Base-by-base conservation (phyloP, 2,797 vertebrate species). In the Acipenser ruthenus region DNA sequence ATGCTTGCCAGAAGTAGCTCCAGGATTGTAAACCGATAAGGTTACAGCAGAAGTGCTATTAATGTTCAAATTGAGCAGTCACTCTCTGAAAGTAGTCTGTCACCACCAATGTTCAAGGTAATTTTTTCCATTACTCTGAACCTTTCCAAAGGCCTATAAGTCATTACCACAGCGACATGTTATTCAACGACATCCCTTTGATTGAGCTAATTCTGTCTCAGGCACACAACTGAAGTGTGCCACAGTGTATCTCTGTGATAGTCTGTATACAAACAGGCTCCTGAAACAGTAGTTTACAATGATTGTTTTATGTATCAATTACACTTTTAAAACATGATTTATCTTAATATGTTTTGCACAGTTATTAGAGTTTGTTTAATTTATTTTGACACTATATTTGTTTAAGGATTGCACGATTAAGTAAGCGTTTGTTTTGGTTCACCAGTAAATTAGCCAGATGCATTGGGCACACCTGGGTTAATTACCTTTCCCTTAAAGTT, bases 61-160 rank as follows among this genome's bases (percentile, higher is more conserved):
- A 62, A 51, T 37, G 37, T 37, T 37, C 37, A 37, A 71, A 60
- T 50, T 58, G 60, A 68, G 66, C 49, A 76, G 70, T 62, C 37
- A 37, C 62, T 37, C 37, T 67, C n/a, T 76, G 64, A 60, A 10
- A 12, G 15, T 70, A 49, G 48, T 74, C 64, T 72, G 67, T 73
- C 73, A 77, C 69, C 63, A 9, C 67, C n/a, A 67, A 37, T 50
- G 47, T 48, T 75, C 74, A 73, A 70, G 72, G 63, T 66, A 49
- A 65, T 50, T 75, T 70, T 75, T 73, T 64, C 64, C 66, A 66
- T 74, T 70, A 53, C 37, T 65, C 7, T 50, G 49, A 60, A 55
- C 37, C 37, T 69, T 81, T 79, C 65, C 10, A 11, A 75, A 74
- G 12, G 61, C 10, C 8, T 63, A 1, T 65, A 66, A 74, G 67